Base-by-base conservation (phyloP, 2,113 vertebrate species). In the Neotragus moschatus region DNA sequence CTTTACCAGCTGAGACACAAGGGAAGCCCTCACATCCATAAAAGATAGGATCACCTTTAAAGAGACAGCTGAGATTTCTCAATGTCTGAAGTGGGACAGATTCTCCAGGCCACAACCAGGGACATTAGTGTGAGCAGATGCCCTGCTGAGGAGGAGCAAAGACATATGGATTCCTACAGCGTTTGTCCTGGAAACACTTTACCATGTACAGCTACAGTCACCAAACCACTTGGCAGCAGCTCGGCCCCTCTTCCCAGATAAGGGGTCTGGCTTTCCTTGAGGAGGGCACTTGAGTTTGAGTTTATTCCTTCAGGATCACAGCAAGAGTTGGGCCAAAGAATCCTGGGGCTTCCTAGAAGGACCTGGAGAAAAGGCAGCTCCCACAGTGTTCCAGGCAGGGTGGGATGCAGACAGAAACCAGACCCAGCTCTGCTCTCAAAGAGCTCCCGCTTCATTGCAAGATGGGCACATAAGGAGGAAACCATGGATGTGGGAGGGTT, bases 41-140 rank as follows among this genome's bases (percentile, higher is more conserved):
- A 73, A 84, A 73, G 39, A 39, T 1, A 70, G 81, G 58, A 81
- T 85, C 49, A 26, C 61, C 70, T 60, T 88, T 63, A 45, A 7
- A 77, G 51, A 84, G 58, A 92, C 36, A 66, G 17, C 12, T 33
- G 58, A 30, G 60, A 49, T 66, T 79, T 94, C 88, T 75, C 87
- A 43, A 12, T 80, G 80, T 33, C 36, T 1, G 16, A 30, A 88
- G 28, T 63, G 17, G 49, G 47, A 39, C 53, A 80, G 82, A 25
- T 45, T 30, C 25, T 70, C 7, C 17, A 84, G 73, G 88, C 61
- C 84, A 55, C 2, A 4, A 23, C 28, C 19, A 4, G 7, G 84
- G 36, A 61, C 53, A 5, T 13, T 12, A 39, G 17, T 33, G 7
- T 16, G 26, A 43, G 60, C 58, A 88, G 86, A 39, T 33, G 16